A percentile compares a stretch with the other conserved stretches of the same genome.
Conservation (phyloP, 2,113 vertebrate species). For the Candoia aspera region DNA sequence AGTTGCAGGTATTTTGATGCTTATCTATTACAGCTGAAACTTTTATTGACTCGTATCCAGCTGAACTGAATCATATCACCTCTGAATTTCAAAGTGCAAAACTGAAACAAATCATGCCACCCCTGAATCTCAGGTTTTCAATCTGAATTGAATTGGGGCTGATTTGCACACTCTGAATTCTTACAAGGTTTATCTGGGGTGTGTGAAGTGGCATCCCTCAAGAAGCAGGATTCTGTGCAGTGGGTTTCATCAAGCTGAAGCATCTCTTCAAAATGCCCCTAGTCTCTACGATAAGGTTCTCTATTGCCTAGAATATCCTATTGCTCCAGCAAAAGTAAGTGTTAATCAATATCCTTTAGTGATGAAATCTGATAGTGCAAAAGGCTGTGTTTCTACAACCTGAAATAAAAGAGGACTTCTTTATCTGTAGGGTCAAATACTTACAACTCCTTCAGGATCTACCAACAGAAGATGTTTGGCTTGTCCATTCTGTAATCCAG, state of each 20-base stretch:
- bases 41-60: neutral
- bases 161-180: neutral
- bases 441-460: constrained; percentile 95
- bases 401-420: neutral
- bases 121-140: neutral
- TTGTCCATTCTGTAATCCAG: constrained; percentile 92
- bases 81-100: neutral
- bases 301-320: neutral
- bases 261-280: neutral
- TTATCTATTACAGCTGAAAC: neutral
- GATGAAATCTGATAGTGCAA: too few species aligned
- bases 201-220: neutral
- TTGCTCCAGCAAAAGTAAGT: neutral
- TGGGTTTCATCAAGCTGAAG: neutral
- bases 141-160: neutral
- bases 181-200: neutral
- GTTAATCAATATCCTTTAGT: neutral
- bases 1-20: neutral
- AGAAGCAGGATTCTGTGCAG: neutral
- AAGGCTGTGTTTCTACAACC: neutral
- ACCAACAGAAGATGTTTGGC: constrained; percentile 94
- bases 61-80: neutral
- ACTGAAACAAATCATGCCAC: neutral
- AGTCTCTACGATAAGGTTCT: neutral
- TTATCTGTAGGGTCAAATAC: constrained; percentile 38